These are phyloP conservation scores for Nomada ruficornis DNA, from an alignment of 2,888 invertebrate genomes.

Conservation along the genomic window DNA sequence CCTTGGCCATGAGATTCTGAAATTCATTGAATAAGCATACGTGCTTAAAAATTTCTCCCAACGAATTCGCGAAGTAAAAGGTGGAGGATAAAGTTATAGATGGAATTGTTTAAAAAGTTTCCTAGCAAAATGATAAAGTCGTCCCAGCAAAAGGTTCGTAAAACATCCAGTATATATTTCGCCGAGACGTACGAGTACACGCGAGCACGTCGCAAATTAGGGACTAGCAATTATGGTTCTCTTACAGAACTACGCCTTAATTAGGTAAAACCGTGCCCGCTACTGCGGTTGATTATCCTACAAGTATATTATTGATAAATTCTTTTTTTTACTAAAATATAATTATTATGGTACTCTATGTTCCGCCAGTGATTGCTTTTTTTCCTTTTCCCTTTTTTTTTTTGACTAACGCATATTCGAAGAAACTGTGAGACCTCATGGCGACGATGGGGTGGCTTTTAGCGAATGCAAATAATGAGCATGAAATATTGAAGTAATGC, in stretches of 20 bases:
- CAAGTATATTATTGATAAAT: slow-evolving; percentile 71
- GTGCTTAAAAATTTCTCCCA: not conserved
- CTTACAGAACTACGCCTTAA: slow-evolving; percentile 70
- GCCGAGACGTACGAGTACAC: slow-evolving; percentile 51
- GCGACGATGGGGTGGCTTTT: not conserved
- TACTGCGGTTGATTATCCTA: slow-evolving; percentile 46
- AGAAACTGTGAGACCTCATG: slow-evolving; percentile 12
- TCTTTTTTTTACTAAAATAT: slow-evolving; percentile 77
- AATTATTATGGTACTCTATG: slow-evolving; percentile 71
- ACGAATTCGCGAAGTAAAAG: not conserved
- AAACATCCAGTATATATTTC: slow-evolving; percentile 52
- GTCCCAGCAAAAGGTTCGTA: slow-evolving; percentile 20
- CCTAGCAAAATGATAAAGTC: slow-evolving; percentile 26
- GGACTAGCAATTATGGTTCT: slow-evolving; percentile 80
- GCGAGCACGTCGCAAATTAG: slow-evolving; percentile 68
- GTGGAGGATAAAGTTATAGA: not conserved
- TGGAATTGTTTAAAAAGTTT: too few species aligned
- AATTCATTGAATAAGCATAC: too few species aligned
- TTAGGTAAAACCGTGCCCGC: slow-evolving; percentile 69
- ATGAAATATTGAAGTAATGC: slow-evolving; percentile 41
- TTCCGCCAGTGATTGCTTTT: slow-evolving; percentile 62
- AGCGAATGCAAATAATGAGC: not conserved
- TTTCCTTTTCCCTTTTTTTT: not conserved
- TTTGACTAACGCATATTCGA: slow-evolving; percentile 1
- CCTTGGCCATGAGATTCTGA: slow-evolving; percentile 27